phyloP scores from a whole-genome alignment of 1,140 invertebrate genomes.

The Planococcus citri region DNA sequence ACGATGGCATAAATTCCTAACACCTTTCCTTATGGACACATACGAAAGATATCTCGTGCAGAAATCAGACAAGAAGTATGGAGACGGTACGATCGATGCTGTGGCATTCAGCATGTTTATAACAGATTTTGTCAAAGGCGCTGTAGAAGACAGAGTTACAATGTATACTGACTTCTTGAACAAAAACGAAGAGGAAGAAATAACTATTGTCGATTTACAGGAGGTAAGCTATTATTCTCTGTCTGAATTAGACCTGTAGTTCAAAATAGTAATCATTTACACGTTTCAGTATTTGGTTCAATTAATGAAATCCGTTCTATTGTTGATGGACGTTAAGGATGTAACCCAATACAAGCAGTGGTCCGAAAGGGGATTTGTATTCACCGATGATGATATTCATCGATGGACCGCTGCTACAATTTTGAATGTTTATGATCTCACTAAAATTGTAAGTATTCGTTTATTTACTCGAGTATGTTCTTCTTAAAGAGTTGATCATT shows the following conservation, averaged over 20 bases:
- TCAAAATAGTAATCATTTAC: neutral
- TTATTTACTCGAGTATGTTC: no score
- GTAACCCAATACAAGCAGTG: neutral
- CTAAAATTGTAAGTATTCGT: neutral
- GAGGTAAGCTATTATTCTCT: neutral
- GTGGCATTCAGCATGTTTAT: neutral
- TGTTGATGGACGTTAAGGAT: neutral
- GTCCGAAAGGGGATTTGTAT: neutral
- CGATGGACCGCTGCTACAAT: neutral
- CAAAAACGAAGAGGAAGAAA: neutral
- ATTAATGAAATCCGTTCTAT: constrained; percentile 15
- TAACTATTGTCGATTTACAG: neutral
- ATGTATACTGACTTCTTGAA: neutral
- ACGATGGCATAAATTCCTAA: neutral
- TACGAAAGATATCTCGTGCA: neutral
- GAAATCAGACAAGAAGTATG: neutral
- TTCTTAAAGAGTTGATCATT: no score
- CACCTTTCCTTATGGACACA: neutral
- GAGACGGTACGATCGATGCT: neutral
- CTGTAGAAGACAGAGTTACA: neutral
- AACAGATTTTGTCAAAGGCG: neutral
- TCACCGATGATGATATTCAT: constrained; percentile 5
- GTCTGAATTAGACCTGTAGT: no score
- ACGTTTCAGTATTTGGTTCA: constrained; percentile 10
- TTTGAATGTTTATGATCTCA: constrained; percentile 1